phyloP scores from a whole-genome alignment of 2,797 vertebrate genomes.

The Falco novaeseelandiae region DNA sequence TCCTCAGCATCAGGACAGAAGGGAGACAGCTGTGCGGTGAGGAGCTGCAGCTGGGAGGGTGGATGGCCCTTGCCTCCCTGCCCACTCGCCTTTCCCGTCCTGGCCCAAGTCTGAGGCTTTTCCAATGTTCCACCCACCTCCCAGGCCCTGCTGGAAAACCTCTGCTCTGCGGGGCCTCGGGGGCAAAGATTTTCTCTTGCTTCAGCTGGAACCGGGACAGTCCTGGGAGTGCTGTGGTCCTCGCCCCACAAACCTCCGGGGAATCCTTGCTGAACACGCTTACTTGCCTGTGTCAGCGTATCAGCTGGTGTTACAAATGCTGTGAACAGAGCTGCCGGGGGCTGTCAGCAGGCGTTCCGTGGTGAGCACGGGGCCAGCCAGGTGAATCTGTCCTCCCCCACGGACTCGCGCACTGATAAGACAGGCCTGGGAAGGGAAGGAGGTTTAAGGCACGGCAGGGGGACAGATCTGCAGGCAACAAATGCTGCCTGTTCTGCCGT shows the following conservation, averaged over 20 bases:
- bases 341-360: not conserved
- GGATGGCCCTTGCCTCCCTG: not conserved
- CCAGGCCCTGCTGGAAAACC: not conserved
- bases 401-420: not conserved
- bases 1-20: not conserved
- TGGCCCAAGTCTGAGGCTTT: fast-evolving
- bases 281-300: not conserved
- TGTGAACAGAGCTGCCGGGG: not conserved
- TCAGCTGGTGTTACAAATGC: not conserved
- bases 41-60: fast-evolving
- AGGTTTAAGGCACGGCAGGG: not conserved
- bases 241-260: not conserved
- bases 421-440: not conserved
- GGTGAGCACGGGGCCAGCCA: not conserved
- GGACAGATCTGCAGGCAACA: not conserved
- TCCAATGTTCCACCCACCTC: fast-evolving
- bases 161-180: not conserved
- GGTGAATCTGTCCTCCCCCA: not conserved
- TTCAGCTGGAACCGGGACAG: not conserved
- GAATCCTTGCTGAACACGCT: not conserved
- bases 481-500: fast-evolving
- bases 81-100: not conserved
- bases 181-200: not conserved
- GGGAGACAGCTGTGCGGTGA: fast-evolving
- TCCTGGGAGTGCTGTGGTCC: not conserved